Conservation (phyloP, 2,113 vertebrate genomes). For the Dasyprocta punctata region DNA sequence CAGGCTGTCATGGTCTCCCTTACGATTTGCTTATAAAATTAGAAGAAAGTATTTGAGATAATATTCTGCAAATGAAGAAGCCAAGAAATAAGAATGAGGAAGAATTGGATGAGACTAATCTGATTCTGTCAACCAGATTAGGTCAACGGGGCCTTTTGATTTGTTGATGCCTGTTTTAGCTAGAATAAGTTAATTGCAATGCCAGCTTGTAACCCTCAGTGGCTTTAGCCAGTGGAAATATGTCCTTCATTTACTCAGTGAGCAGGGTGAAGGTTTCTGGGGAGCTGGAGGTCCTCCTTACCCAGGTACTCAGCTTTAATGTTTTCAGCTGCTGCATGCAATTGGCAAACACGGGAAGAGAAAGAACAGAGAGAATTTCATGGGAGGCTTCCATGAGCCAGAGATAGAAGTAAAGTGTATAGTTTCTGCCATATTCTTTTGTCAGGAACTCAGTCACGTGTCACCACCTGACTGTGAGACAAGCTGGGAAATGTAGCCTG, state of each 20-base stretch:
- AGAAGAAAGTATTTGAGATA: neutral
- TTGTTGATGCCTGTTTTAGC: neutral
- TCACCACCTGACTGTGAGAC: neutral
- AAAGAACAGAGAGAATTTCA: neutral
- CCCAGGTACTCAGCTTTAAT: neutral
- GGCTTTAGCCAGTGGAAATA: neutral
- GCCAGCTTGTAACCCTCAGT: neutral
- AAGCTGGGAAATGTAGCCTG: slow-evolving; percentile 27
- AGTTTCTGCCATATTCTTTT: neutral
- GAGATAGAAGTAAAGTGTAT: neutral
- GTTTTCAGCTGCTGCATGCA: neutral
- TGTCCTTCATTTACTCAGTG: neutral
- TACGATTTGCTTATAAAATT: neutral
- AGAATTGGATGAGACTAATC: neutral
- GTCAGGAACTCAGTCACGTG: neutral
- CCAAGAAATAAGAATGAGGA: neutral
- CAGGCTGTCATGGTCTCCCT: neutral
- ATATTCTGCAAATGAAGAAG: slow-evolving; percentile 23
- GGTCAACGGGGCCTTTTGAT: neutral
- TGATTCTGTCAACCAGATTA: neutral
- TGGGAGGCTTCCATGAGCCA: neutral
- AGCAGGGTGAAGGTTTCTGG: neutral
- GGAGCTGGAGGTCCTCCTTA: neutral
- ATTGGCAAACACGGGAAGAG: neutral
- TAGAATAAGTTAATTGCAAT: neutral